phyloP scores from a whole-genome alignment of 2,797 vertebrate species.

The Tolypeutes matacus region DNA sequence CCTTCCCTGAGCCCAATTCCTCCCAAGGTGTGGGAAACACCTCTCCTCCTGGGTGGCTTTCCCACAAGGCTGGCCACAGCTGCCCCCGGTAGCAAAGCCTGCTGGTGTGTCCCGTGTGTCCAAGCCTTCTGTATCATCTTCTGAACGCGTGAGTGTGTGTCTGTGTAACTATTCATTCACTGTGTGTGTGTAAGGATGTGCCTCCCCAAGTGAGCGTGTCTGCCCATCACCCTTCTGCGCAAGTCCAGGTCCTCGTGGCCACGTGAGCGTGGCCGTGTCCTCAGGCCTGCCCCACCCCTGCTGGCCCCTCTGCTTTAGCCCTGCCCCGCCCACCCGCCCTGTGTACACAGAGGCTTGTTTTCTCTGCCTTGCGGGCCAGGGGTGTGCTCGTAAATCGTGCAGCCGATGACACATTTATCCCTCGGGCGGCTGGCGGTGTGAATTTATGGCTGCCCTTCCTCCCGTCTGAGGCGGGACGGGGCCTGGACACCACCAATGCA shows the following conservation, averaged over 20 bases:
- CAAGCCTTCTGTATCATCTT: background rate
- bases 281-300: background rate
- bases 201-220: background rate
- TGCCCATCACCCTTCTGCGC: background rate
- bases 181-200: no score
- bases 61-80: accelerated
- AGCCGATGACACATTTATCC: constrained; percentile 84
- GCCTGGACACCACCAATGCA: constrained; percentile 54
- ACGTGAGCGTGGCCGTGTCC: background rate
- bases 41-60: background rate
- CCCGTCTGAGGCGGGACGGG: constrained; percentile 72
- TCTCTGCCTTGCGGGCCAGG: constrained; percentile 86
- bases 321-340: background rate
- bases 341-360: constrained; percentile 84
- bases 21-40: background rate
- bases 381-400: constrained; percentile 88
- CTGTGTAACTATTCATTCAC: no score
- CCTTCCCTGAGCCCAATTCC: background rate
- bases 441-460: constrained; percentile 87
- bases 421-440: constrained; percentile 85
- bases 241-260: background rate
- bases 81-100: background rate
- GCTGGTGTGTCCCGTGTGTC: background rate
- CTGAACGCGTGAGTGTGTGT: constrained; percentile 57
- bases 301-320: background rate